Conservation (phyloP, 2,113 vertebrate species). For the Cyprinus carpio region DNA sequence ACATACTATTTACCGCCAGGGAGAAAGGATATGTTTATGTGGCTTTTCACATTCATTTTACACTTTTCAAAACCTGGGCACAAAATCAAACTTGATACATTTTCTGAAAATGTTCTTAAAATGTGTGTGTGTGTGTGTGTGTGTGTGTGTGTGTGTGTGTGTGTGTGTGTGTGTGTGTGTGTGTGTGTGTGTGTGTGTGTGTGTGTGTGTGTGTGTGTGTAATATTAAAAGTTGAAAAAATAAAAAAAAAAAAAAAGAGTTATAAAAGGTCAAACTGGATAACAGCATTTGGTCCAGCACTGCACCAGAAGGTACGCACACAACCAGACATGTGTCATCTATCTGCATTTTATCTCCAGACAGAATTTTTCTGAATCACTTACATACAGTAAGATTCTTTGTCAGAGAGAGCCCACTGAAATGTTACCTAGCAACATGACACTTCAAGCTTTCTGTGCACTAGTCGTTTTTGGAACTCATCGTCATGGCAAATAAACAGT, state of each 20-base stretch:
- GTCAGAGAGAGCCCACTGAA: slow-evolving; percentile 33
- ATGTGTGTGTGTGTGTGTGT: too few relatives aligned
- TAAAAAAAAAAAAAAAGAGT: too few relatives aligned
- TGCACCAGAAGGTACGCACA: slow-evolving; percentile 30
- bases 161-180: too few relatives aligned
- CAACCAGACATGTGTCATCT: slow-evolving; percentile 7
- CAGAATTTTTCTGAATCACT: slow-evolving; percentile 26
- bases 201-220: too few relatives aligned
- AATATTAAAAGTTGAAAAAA: too few relatives aligned
- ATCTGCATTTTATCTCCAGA: slow-evolving; percentile 29
- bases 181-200: too few relatives aligned
- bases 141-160: too few relatives aligned
- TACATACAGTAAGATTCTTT: slow-evolving; percentile 21
- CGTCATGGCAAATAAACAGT: slow-evolving; percentile 35
- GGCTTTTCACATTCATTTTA: background rate
- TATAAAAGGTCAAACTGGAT: slow-evolving; percentile 9
- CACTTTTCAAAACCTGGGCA: background rate
- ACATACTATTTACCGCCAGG: slow-evolving; percentile 47
- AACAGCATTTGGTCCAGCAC: slow-evolving; percentile 12
- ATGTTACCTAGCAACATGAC: slow-evolving; percentile 53
- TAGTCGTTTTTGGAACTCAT: slow-evolving; percentile 27
- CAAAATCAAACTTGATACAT: background rate
- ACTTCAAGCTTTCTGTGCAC: slow-evolving; percentile 40
- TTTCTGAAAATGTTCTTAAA: background rate
- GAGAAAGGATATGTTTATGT: background rate